These are phyloP conservation scores for Gallinago solitaria DNA, from an alignment of 2,797 vertebrate species.

Conservation along the genomic window DNA sequence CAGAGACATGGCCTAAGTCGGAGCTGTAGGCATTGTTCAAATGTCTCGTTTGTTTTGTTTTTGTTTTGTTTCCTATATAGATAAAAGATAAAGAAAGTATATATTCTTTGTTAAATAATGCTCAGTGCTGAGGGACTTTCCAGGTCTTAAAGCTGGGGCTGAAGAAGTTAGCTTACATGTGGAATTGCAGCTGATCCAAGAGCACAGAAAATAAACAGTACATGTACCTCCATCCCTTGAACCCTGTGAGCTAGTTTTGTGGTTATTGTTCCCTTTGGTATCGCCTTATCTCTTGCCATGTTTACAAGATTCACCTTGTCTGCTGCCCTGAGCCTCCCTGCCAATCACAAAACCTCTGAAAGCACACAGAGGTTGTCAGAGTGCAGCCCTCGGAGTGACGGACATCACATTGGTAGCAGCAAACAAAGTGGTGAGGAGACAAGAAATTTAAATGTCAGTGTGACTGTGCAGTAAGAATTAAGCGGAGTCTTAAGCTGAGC, in stretches of 20 bases:
- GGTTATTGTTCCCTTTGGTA: neutral
- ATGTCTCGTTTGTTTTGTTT: constrained; percentile 41
- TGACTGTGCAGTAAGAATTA: neutral
- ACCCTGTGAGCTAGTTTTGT: constrained; percentile 19
- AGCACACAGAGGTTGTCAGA: neutral
- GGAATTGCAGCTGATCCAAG: constrained; percentile 55
- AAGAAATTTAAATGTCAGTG: neutral
- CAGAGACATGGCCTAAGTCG: constrained; percentile 49
- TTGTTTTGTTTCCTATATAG: constrained; percentile 67
- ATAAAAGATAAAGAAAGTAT: constrained; percentile 62
- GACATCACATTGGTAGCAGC: neutral
- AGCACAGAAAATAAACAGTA: constrained; percentile 53
- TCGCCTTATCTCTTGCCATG: constrained; percentile 42
- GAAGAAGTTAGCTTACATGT: constrained; percentile 42
- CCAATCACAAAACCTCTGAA: neutral
- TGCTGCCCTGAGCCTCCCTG: constrained; percentile 26
- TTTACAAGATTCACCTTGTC: constrained; percentile 53
- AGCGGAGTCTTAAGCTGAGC: neutral
- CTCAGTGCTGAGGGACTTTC: constrained; percentile 57
- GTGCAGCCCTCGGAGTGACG: neutral
- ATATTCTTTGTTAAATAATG: constrained; percentile 56
- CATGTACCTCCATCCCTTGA: constrained; percentile 18
- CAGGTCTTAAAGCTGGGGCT: constrained; percentile 27
- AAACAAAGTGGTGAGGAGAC: neutral
- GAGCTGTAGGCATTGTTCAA: constrained; percentile 60